A percentile compares a stretch with the other conserved stretches of the same genome.
phyloP scores from a whole-genome alignment of 2,113 vertebrate species.

The Tricholaema leucomelas region DNA sequence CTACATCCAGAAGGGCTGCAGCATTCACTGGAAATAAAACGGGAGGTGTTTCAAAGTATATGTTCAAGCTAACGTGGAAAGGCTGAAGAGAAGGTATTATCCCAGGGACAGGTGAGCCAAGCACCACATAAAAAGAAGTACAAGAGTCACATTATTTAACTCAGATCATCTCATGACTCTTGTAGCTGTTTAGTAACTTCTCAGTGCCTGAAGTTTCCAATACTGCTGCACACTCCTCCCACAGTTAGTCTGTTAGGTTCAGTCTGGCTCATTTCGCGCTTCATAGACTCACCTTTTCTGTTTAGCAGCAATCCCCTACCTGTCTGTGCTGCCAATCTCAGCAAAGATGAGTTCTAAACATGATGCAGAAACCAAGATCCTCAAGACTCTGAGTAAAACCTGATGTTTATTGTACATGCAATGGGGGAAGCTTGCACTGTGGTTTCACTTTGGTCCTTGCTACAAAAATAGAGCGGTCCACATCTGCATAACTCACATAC shows the following conservation, averaged over 20 bases:
- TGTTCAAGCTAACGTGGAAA: background rate
- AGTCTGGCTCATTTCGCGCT: background rate
- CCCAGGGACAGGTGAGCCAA: background rate
- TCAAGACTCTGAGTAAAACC: background rate
- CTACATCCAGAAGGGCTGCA: background rate
- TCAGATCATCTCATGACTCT: background rate
- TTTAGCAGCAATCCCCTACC: background rate
- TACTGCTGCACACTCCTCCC: background rate
- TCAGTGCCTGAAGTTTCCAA: background rate
- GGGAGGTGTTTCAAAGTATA: background rate
- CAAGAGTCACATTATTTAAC: background rate
- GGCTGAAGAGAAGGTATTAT: background rate
- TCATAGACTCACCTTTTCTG: too few relatives aligned
- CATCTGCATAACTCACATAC: fast-evolving
- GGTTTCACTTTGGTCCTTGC: background rate
- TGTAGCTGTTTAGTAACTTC: background rate
- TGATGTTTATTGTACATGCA: background rate
- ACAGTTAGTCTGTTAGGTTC: background rate
- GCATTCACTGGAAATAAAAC: background rate
- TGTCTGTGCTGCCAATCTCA: background rate
- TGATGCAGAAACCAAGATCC: background rate
- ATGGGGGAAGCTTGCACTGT: background rate
- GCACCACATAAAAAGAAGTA: background rate
- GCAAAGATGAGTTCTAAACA: fast-evolving
- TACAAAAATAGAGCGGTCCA: background rate